Percentiles rank a stretch among this genome's conserved stretches.
Evolutionary conservation across 1,140 invertebrate genomes (phyloP).

Genomic region (Caenorhabditis elegans): WBcel235 BX284605.5:5495501-5496000

Average conservation of each 20-base stretch:
- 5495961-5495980: no score
- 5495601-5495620: conserved; percentile 22
- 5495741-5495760: conserved; percentile 83
- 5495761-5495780: conserved; percentile 96
- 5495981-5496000: no score
- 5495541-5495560: conserved; percentile 91
- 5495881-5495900: no score
- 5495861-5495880: no score
- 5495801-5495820: conserved; percentile 90
- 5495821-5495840: conserved; percentile 74
- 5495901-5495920: no score
- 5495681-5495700: conserved; percentile 91
- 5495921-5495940: no score
- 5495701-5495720: conserved; percentile 75
- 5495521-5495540: conserved; percentile 92
- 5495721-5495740: conserved; percentile 67
- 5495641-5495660: conserved; percentile 37
- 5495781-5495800: conserved; percentile 87
- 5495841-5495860: no score
- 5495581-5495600: conserved; percentile 41
- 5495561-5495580: conserved; percentile 83
- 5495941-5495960: no score
- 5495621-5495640: conserved; percentile 25
- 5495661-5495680: conserved; percentile 93
- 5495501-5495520: conserved; percentile 90